Evolutionary conservation across 1,140 invertebrate species (phyloP).

Genomic region (Anastrepha ludens): DNA sequence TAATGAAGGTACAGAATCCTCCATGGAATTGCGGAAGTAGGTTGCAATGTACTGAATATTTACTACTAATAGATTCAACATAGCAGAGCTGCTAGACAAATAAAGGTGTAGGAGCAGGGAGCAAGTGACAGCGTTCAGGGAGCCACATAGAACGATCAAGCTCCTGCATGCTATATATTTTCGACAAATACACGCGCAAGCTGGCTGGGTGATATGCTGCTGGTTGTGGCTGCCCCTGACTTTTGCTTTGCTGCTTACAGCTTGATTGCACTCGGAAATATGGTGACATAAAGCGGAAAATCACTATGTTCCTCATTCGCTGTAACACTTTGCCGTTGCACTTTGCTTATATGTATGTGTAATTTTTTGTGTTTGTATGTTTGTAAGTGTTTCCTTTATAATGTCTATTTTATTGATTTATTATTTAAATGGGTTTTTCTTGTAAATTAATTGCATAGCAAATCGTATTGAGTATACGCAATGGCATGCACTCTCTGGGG

Average conservation of each 20-base stretch:
- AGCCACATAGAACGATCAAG: background rate
- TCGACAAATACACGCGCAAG: background rate
- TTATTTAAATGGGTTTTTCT: slow-evolving; percentile 52
- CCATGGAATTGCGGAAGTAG: slow-evolving; percentile 19
- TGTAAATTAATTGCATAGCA: slow-evolving; percentile 46
- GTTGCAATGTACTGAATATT: background rate
- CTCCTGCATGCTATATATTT: too few relatives aligned
- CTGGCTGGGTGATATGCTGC: background rate
- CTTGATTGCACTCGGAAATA: slow-evolving; percentile 27
- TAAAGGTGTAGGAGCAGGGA: background rate
- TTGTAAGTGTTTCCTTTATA: background rate
- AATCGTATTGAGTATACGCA: slow-evolving; percentile 32
- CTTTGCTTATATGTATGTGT: background rate
- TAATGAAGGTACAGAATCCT: background rate
- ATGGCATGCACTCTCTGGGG: background rate
- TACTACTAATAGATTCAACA: background rate
- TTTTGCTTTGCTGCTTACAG: background rate
- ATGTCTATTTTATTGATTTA: slow-evolving; percentile 38
- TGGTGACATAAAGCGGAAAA: slow-evolving; percentile 36
- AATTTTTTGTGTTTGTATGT: background rate
- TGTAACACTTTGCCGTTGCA: background rate
- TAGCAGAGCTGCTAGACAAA: background rate
- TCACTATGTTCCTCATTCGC: background rate
- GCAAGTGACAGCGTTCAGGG: background rate
- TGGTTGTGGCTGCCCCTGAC: background rate